A percentile compares a stretch with the other conserved stretches of the same genome.
phyloP scores from a whole-genome alignment of 1,140 invertebrate species.

The Agrypnia vestita region DNA sequence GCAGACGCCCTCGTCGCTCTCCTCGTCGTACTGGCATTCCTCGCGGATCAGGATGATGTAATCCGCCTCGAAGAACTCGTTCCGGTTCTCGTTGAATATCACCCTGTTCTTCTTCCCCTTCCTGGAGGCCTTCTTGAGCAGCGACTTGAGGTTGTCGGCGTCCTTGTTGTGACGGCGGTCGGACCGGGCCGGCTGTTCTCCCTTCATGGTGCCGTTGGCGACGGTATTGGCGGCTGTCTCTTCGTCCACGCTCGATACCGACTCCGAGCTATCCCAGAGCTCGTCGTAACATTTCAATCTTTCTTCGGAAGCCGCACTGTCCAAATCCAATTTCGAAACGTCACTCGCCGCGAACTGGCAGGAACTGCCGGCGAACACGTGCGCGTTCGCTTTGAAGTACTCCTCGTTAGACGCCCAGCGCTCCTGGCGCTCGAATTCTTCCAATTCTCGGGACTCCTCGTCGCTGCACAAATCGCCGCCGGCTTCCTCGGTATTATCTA shows the following conservation, averaged over 20 bases:
- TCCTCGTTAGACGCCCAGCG: constrained; percentile 54
- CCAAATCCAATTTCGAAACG: constrained; percentile 4
- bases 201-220: constrained; percentile 67
- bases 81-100: constrained; percentile 87
- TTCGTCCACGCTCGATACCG: constrained; percentile 29
- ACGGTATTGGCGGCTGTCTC: constrained; percentile 27
- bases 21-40: constrained; percentile 86
- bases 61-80: constrained; percentile 91
- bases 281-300: constrained; percentile 53
- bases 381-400: constrained; percentile 48
- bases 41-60: constrained; percentile 90
- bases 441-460: constrained; percentile 32
- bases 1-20: constrained; percentile 80
- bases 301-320: not conserved
- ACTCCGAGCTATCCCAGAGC: constrained; percentile 38
- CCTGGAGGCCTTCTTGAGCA: constrained; percentile 66
- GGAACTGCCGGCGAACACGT: constrained; percentile 39
- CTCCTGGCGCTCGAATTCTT: constrained; percentile 56
- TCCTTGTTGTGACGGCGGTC: constrained; percentile 72
- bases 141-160: constrained; percentile 70
- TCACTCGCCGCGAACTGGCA: constrained; percentile 49
- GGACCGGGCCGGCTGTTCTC: constrained; percentile 65
- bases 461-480: constrained; percentile 23
- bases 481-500: not conserved
- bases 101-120: constrained; percentile 81